Evolutionary conservation across 2,113 vertebrate genomes (phyloP).

Genomic region (Equus przewalskii): DNA sequence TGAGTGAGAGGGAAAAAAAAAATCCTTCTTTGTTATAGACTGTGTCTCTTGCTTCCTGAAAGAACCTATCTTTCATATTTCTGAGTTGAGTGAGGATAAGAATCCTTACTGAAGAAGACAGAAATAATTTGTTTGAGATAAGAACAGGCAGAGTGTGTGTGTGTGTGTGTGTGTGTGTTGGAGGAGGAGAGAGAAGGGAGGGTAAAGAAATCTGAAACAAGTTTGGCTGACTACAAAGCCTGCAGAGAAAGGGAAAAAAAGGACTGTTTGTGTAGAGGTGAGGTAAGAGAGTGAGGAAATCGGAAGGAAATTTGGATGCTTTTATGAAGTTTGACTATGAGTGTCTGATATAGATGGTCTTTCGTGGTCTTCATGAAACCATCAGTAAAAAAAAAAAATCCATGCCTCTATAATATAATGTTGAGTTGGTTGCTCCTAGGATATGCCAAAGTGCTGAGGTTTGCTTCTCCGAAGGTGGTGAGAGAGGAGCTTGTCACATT

Average conservation of each 20-base stretch:
- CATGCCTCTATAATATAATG: not conserved
- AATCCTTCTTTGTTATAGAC: not conserved
- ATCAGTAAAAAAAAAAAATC: not conserved
- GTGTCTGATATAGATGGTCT: not conserved
- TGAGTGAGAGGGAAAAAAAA: not conserved
- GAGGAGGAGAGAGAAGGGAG: not conserved
- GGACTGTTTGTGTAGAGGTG: not conserved
- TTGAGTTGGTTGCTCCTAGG: not conserved
- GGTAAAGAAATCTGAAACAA: not conserved
- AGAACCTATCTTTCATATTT: not conserved
- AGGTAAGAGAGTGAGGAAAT: not conserved
- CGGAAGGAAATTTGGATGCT: not conserved
- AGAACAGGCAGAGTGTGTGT: not conserved
- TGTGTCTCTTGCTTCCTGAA: not conserved
- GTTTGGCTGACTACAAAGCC: not conserved
- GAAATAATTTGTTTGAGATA: not conserved
- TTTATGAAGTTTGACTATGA: not conserved
- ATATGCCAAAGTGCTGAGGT: not conserved
- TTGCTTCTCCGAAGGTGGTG: not conserved
- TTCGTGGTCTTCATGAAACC: not conserved
- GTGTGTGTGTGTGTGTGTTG: not conserved
- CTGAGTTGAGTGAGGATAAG: not conserved
- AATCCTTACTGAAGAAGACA: not conserved
- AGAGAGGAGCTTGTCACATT: not conserved
- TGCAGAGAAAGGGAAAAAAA: not conserved